Evolutionary conservation across 2,797 vertebrate genomes (phyloP), one percentile per base, ranked within the genome.

Genomic region (Pristis pectinata): DNA sequence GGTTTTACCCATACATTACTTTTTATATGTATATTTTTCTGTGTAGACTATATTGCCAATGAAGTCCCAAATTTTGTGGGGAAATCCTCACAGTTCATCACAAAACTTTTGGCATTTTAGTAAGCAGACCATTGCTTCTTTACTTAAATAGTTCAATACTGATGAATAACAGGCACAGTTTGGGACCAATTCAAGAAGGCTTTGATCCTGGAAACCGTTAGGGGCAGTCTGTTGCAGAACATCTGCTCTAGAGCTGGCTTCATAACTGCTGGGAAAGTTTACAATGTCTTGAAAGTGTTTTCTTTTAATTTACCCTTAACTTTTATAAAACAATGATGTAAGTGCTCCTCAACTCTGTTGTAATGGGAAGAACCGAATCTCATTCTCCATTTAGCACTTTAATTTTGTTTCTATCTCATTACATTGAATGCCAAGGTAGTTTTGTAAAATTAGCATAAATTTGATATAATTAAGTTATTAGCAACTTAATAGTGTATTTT

Each of bases 321-420:
- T 91, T 91, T 41, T 64, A 37, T 67, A 91, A 41, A 91, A 59
- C 87, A 67, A 64, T 91, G 87, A 91, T 64, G n/a, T 67, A 67
- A 24, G 0, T 91, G 59, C 24, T 67, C 34, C 30, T 19, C 87
- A 91, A n/a, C 59, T 22, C 61, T 44, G 59, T 61, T 67, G 17
- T n/a, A 89, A 10, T 67, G n/a, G 83, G 87, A 41, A 91, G 41
- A 91, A 61, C 10, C 34, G 27, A 34, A 64, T 64, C 15, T 37
- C 59, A 91, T 91, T 91, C 59, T 22, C 59, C 7, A 22, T 91
- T 89, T 64, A 19, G 34, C 56, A 37, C 59, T 61, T 89, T 37
- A 15, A 87, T 85, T 30, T 59, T 59, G 53, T 61, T 34, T 59
- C 30, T 34, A 59, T 61, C 59, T 59, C 83, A 61, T 87, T n/a